These are phyloP conservation scores for Tetramorium bicarinatum DNA, from an alignment of 2,888 invertebrate genomes.

Conservation along the genomic window DNA sequence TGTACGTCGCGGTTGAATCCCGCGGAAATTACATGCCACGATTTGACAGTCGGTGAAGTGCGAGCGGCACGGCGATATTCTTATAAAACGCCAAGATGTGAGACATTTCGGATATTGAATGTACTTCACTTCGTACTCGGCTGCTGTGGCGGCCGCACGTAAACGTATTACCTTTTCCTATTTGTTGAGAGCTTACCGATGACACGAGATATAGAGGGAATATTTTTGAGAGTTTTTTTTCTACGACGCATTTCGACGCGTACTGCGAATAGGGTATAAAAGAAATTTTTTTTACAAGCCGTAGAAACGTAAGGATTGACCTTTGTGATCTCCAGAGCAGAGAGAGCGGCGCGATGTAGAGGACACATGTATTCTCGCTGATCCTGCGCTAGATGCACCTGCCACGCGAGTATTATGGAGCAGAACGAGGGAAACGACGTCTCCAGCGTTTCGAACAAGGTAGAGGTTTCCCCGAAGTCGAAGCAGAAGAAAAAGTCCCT, in stretches of 20 bases:
- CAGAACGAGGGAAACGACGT: constrained; percentile 74
- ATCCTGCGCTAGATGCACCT: constrained; percentile 37
- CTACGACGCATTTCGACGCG: not conserved
- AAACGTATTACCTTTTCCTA: not conserved
- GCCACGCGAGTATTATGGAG: constrained; percentile 78
- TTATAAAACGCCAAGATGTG: constrained; percentile 7
- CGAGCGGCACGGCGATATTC: not conserved
- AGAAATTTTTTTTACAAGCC: not conserved
- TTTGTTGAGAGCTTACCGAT: constrained; percentile 2
- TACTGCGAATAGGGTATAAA: not conserved
- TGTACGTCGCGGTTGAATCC: not conserved
- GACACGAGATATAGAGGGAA: not conserved
- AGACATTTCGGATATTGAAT: constrained; percentile 7
- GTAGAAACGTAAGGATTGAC: not conserved
- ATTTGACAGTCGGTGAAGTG: constrained; percentile 6
- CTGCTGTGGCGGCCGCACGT: not conserved
- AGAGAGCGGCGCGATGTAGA: not conserved
- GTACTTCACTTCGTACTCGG: constrained; percentile 9
- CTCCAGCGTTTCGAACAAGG: constrained; percentile 68
- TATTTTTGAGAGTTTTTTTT: constrained; percentile 34
- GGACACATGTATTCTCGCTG: constrained; percentile 16
- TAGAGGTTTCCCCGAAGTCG: constrained; percentile 81
- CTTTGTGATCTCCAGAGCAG: not conserved
- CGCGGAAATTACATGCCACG: not conserved
- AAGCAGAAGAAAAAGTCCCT: constrained; percentile 85